phyloP scores from a whole-genome alignment of 2,888 invertebrate genomes.

The Odontocolon sp. region DNA sequence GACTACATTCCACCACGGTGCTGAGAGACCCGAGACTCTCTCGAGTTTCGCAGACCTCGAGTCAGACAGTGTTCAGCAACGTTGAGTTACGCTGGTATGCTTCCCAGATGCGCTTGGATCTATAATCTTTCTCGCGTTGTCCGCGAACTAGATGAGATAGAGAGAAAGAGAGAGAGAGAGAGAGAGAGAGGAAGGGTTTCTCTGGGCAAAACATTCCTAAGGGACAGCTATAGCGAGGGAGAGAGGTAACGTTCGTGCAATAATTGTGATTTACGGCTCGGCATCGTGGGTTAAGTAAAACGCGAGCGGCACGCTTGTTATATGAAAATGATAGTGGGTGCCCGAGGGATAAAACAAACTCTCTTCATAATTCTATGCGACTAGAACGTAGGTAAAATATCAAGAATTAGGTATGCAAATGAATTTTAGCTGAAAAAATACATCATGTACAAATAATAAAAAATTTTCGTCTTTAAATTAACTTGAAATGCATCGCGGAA shows the following conservation, averaged over 20 bases:
- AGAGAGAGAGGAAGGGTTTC: conserved; percentile 26
- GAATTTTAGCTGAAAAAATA: no score
- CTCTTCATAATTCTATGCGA: conserved; percentile 37
- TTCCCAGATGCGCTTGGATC: conserved; percentile 40
- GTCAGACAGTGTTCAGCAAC: not conserved
- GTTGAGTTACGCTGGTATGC: not conserved
- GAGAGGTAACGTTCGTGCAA: conserved; percentile 67
- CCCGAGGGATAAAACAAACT: conserved; percentile 35
- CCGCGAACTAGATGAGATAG: conserved; percentile 12
- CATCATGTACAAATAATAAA: no score
- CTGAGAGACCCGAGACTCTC: conserved; percentile 39
- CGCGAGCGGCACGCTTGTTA: conserved; percentile 61
- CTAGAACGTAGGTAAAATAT: conserved; percentile 4
- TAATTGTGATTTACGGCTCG: conserved; percentile 77
- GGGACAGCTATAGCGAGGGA: conserved; percentile 54
- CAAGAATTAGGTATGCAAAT: not conserved
- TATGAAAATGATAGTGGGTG: conserved; percentile 37
- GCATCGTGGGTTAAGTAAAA: conserved; percentile 66
- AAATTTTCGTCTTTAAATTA: not conserved
- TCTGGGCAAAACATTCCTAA: conserved; percentile 66
- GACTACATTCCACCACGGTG: conserved; percentile 74
- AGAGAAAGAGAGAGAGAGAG: conserved; percentile 15
- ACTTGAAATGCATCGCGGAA: conserved; percentile 19
- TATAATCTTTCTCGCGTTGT: conserved; percentile 54
- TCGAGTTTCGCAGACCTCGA: conserved; percentile 1